These are phyloP conservation scores for Drosophila bunnanda DNA, from an alignment of 2,888 invertebrate genomes.

Conservation along the genomic window DNA sequence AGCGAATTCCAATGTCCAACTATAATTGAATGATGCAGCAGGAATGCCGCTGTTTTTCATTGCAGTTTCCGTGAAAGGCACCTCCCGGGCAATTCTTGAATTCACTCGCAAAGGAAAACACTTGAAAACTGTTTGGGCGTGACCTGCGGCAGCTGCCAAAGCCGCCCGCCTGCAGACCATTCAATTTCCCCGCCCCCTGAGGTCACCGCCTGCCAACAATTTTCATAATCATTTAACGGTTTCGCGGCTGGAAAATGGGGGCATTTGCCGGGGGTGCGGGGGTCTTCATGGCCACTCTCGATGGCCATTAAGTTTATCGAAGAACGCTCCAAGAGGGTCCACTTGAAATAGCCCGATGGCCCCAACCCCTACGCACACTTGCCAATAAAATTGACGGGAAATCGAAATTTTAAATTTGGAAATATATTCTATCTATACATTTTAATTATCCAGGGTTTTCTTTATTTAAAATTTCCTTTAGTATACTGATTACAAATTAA, in stretches of 20 bases:
- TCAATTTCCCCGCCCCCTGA: slow-evolving; percentile 28
- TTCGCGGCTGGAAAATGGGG: slow-evolving; percentile 36
- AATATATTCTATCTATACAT: no score
- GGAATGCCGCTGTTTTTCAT: slow-evolving; percentile 17
- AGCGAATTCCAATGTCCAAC: slow-evolving; percentile 4
- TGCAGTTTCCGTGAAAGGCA: slow-evolving; percentile 7
- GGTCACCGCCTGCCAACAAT: slow-evolving; percentile 73
- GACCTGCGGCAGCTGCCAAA: slow-evolving; percentile 63
- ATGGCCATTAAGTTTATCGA: slow-evolving; percentile 79
- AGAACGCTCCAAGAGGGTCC: slow-evolving; percentile 66
- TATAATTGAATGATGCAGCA: slow-evolving; percentile 19
- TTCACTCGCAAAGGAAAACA: slow-evolving; percentile 40
- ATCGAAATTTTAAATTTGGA: background rate
- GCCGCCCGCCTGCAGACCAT: slow-evolving; percentile 29
- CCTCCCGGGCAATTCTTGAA: slow-evolving; percentile 31
- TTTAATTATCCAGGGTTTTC: no score
- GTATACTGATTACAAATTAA: background rate
- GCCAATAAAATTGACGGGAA: background rate
- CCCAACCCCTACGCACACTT: background rate
- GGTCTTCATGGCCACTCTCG: slow-evolving; percentile 54
- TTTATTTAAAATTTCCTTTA: background rate
- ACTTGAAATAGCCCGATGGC: slow-evolving; percentile 57
- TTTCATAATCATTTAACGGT: slow-evolving; percentile 75
- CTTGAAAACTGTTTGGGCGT: slow-evolving; percentile 70
- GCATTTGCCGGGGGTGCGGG: slow-evolving; percentile 8